A percentile compares a stretch with the other conserved stretches of the same genome.
phyloP scores from a whole-genome alignment of 2,888 invertebrate species.

The Erebia palarica region DNA sequence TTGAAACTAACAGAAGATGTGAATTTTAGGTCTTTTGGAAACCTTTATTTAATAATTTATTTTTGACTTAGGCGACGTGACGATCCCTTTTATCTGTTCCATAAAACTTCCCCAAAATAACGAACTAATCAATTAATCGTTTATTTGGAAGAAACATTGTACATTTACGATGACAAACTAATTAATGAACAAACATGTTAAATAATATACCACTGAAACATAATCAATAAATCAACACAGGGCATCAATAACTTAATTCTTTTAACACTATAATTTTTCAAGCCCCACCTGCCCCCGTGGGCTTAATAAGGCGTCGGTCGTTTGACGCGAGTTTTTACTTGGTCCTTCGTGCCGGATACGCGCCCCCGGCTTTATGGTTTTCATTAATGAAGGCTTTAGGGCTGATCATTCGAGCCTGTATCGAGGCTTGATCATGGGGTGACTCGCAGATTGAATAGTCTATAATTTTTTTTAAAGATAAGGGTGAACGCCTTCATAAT shows the following conservation, averaged over 20 bases:
- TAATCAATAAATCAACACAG: conserved; percentile 46
- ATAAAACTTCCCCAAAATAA: no score
- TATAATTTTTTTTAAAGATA: conserved; percentile 52
- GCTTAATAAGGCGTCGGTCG: conserved; percentile 71
- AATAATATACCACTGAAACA: neutral
- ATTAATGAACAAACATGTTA: no score
- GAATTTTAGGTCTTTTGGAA: no score
- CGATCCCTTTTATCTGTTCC: no score
- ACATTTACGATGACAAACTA: no score
- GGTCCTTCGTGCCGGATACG: conserved; percentile 61
- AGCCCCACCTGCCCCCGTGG: conserved; percentile 61
- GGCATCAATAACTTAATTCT: conserved; percentile 60
- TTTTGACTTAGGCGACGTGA: no score
- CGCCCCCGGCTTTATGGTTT: conserved; percentile 69
- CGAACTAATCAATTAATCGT: no score
- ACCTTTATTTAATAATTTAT: no score
- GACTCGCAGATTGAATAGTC: conserved; percentile 47
- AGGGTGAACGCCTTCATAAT: conserved; percentile 44
- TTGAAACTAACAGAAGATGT: no score
- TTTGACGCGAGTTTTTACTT: conserved; percentile 66
- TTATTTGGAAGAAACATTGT: no score
- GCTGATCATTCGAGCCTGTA: conserved; percentile 71
- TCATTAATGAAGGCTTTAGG: conserved; percentile 78
- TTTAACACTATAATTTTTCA: conserved; percentile 64
- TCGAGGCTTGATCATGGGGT: conserved; percentile 63